phyloP scores from a whole-genome alignment of 1,140 invertebrate species.

The Cardiocondyla obscurior region DNA sequence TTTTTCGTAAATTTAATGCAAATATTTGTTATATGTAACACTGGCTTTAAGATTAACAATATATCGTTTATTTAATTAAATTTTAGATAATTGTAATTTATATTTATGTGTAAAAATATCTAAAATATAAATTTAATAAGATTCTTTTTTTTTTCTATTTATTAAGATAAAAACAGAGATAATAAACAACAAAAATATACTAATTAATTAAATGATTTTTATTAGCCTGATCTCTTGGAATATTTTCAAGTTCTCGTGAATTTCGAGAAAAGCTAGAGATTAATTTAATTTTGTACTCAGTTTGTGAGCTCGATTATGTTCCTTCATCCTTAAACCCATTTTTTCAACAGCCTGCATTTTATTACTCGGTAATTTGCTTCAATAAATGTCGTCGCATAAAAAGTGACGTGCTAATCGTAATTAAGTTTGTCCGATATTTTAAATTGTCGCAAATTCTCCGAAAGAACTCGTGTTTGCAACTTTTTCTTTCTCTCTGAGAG shows the following conservation, averaged over 20 bases:
- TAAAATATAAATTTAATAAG: not conserved
- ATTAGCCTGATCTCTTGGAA: not conserved
- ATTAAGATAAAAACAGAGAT: not conserved
- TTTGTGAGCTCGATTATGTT: not conserved
- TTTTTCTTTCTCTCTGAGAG: conserved; percentile 38
- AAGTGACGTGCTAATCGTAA: not conserved
- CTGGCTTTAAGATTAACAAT: not conserved
- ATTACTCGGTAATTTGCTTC: not conserved
- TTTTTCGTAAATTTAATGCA: no score
- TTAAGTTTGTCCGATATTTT: not conserved
- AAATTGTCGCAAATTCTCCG: not conserved
- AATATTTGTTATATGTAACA: no score
- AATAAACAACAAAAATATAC: not conserved
- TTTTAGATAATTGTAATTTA: not conserved
- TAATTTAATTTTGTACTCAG: conserved; percentile 3
- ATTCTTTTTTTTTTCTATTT: not conserved
- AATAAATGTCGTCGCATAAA: not conserved
- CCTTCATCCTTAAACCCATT: not conserved
- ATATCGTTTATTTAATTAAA: no score
- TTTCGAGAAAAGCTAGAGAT: not conserved
- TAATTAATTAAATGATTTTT: not conserved
- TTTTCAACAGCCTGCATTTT: not conserved
- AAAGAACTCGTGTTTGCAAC: not conserved
- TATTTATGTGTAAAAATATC: not conserved
- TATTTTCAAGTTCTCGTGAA: not conserved